phyloP scores from a whole-genome alignment of 2,797 vertebrate genomes.

The Channa striata region DNA sequence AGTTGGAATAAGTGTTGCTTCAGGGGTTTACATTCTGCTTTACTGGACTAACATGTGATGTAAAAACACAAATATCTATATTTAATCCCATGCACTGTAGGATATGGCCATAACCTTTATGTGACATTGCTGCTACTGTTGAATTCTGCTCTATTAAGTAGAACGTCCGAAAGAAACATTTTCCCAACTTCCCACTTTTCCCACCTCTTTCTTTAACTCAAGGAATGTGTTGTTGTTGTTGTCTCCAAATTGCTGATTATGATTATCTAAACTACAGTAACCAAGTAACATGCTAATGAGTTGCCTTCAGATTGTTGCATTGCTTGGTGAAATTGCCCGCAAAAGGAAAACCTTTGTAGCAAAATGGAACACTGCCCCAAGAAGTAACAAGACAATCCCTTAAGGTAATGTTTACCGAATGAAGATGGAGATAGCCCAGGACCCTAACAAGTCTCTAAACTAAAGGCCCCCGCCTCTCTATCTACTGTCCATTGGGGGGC shows the following conservation, averaged over 20 bases:
- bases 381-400: conserved; percentile 45
- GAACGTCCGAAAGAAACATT: background rate
- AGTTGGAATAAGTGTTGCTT: conserved; percentile 7
- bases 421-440: conserved; percentile 56
- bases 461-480: conserved; percentile 56
- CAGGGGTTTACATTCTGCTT: background rate
- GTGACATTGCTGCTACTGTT: background rate
- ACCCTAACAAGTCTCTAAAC: conserved; percentile 36
- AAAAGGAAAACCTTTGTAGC: conserved; percentile 14
- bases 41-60: background rate
- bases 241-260: background rate
- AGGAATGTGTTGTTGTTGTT: background rate
- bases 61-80: conserved; percentile 3
- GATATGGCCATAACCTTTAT: conserved; percentile 6
- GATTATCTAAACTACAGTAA: no score
- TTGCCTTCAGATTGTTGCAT: conserved; percentile 25
- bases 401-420: conserved; percentile 49
- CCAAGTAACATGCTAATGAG: no score
- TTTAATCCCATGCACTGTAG: background rate
- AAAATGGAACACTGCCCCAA: conserved; percentile 12
- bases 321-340: conserved; percentile 2
- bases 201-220: no score
- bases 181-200: background rate
- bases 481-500: conserved; percentile 53
- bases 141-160: background rate